These are phyloP conservation scores for Belgica antarctica DNA, from an alignment of 2,888 invertebrate species.

Conservation along the genomic window DNA sequence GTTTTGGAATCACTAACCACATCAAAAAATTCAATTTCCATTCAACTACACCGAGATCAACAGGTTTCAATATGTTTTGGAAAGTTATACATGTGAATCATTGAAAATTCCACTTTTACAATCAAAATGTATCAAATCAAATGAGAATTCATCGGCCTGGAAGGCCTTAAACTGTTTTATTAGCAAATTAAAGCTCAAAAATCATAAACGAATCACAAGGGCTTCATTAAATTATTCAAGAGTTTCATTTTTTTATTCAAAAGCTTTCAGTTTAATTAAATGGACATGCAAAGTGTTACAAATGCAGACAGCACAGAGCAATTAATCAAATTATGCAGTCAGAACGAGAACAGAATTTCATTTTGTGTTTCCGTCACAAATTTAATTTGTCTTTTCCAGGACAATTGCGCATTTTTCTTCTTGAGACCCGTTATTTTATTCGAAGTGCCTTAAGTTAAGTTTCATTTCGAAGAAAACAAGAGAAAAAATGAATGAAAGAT, in stretches of 20 bases:
- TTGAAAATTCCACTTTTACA: too few species aligned
- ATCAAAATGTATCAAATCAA: not conserved
- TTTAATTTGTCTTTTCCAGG: not conserved
- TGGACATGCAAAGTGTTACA: not conserved
- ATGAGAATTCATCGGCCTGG: not conserved
- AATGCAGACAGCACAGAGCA: not conserved
- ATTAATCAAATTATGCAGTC: not conserved
- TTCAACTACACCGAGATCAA: too few species aligned
- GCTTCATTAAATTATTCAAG: too few species aligned
- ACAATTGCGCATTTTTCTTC: not conserved
- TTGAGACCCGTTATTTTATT: slow-evolving; percentile 13
- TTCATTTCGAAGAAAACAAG: slow-evolving; percentile 2
- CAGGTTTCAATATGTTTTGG: too few species aligned
- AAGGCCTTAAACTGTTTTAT: not conserved
- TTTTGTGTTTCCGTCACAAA: not conserved
- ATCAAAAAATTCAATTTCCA: too few species aligned
- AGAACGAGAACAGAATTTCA: not conserved
- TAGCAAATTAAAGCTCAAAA: not conserved
- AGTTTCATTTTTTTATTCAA: too few species aligned
- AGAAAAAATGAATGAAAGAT: too few species aligned
- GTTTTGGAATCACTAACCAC: too few species aligned
- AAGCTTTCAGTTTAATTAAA: not conserved
- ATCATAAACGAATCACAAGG: not conserved
- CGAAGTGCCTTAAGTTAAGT: slow-evolving; percentile 25
- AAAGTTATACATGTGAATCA: too few species aligned